Base-by-base conservation (phyloP, 2,113 vertebrate species). In the Atlantisia rogersi region DNA sequence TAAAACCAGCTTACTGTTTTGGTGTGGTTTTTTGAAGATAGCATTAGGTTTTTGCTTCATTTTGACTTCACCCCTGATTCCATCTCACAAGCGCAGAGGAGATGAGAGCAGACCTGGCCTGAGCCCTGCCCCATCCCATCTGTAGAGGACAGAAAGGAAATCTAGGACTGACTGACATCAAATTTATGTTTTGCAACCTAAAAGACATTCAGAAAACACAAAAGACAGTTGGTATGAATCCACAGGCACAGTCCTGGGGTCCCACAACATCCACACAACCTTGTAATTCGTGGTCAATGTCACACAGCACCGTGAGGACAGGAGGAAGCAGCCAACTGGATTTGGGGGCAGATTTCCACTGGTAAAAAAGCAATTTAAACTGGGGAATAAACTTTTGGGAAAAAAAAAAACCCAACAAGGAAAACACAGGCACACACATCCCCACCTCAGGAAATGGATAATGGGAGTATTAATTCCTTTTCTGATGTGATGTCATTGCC, bases 291-390 rank as follows among this genome's bases (percentile, higher is more conserved):
- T 42, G 59, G 48, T 46, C 78, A 62, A n/a, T 32, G 24, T 2
- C 28, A 10, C 39, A 26, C n/a, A 86, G 9, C 22, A 11, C 10
- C 3, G 1, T 0, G 0, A 93, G 24, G 58, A 29, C 52, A 60
- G 44, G 58, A 64, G 39, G 74, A 63, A 39, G 59, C 55, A 58
- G 37, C 29, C 44, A 56, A 18, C 5, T 28, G 40, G 40, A 80
- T 7, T 17, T 13, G 25, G 60, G 28, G 86, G 52, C 35, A 65
- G 53, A 50, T 37, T 94, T 53, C 55, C 74, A 37, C 17, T 6
- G 25, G 25, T 6, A 39, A 63, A 68, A 81, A 69, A 16, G 28
- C 15, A 31, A 80, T 71, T 70, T 58, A 29, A 76, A 67, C 19
- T 17, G 37, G 14, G 59, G 40, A 89, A 80, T 1, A 6, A 44